Evolutionary conservation across 2,113 vertebrate species (phyloP), one percentile per base, ranked within the genome.

Genomic region (Brachypodius melanocephalos): DNA sequence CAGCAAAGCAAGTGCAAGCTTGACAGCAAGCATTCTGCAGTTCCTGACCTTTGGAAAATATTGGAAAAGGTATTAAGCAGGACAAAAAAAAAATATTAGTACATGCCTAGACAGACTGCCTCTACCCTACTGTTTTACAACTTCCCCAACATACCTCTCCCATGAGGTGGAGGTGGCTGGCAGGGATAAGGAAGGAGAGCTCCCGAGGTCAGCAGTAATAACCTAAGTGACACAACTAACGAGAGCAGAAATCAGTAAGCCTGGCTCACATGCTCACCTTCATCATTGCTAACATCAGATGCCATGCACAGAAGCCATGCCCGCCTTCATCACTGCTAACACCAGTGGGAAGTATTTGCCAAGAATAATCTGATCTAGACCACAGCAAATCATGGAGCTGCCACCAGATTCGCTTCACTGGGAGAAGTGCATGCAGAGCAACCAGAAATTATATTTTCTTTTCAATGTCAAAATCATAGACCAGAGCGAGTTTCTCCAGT

Each of bases 1-100:
- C 66, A 88, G 71, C 45, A 90, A 66, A 94, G 58, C 85, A 94
- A 92, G 88, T 67, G 54, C 77, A 82, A 95, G 78, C 92, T 89
- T 95, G 92, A 95, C 69, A 73, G 86, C 40, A 75, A 74, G 61
- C 26, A 49, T 34, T 78, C 68, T 81, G 43, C 32, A 74, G 63
- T 67, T 90, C 29, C 67, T 9, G 34, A 92, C 55, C 85, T 92
- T 88, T 2, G 1, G 82, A 96, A 93, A 93, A 58, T n/a, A 80
- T 0, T 73, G 67, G 46, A 62, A 79, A 88, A 85, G 8, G 14
- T 80, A 79, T 62, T 52, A 93, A 73, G 66, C 18, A 36, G 38
- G 5, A 8, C 0, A 1, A 0, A 7, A 46, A 67, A 8, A 59
- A 21, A 15, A 52, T 75, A 80, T 15, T 9, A 83, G 34, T 82